Evolutionary conservation across 2,888 invertebrate species (phyloP), one percentile per base, ranked within the genome.

Genomic region (Volucella bombylans): DNA sequence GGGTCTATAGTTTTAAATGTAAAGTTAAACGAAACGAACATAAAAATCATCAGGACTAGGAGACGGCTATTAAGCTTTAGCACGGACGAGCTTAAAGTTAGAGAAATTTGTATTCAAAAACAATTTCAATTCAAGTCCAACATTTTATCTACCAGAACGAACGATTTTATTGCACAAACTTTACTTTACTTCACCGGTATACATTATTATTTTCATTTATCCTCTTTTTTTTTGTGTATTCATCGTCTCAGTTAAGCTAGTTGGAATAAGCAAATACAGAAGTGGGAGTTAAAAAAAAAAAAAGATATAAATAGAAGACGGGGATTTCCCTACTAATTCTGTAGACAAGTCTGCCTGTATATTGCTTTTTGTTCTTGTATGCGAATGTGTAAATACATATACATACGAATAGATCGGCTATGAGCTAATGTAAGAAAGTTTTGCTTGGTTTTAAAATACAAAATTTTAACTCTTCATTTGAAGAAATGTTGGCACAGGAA

Each of bases 51-150:
- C 47, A 69, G 38, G 77, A 15, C 18, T 41, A 68, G 61, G 49
- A 78, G 62, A 74, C 39, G 50, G 85, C 77, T 72, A 81, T 87
- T 86, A 82, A 86, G 74, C 82, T 65, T 54, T 11, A 78, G 71
- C 67, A 79, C 62, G 67, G 73, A 82, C 78, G 50, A 73, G 15
- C 45, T 23, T 54, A 15, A 68, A 82, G 49, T 76, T 69, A 41
- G 52, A 76, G 12, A 76, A 72, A 76, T 77, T 80, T 87, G 77
- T 87, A 86, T 86, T 87, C 77, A 76, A 87, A 86, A 87, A 86
- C 86, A 86, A 87, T 87, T 87, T 86, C 82, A 87, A 87, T 82
- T 79, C 86, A 39, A 76, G 86, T 87, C 67, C 77, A 85, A 65
- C 81, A 78, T 64, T 87, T 87, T 87, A 82, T 87, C 86, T 85